Conservation (phyloP, 2,797 vertebrate genomes). For the Coregonus suidteri region DNA sequence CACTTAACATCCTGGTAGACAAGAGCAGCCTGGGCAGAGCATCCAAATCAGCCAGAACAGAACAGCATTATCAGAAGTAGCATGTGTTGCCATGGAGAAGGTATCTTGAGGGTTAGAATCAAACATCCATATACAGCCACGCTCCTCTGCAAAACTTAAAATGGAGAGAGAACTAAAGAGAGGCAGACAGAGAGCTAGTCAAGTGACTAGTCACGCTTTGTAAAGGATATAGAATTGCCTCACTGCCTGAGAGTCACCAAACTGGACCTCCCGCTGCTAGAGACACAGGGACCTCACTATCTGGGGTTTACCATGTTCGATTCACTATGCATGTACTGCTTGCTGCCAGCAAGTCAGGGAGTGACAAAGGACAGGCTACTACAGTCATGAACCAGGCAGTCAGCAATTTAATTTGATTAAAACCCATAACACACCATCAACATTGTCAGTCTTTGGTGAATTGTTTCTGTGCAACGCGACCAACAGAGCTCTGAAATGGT, state of each 20-base stretch:
- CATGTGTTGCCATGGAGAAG: conserved; percentile 8
- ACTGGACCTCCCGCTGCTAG: conserved; percentile 18
- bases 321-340: conserved; percentile 39
- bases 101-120: background rate
- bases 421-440: background rate
- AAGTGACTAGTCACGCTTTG: conserved; percentile 26
- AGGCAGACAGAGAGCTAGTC: background rate
- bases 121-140: background rate
- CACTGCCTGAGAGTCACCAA: conserved; percentile 45
- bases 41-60: background rate
- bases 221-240: conserved; percentile 62
- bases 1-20: background rate
- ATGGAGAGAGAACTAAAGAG: conserved; percentile 20
- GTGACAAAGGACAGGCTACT: conserved; percentile 30
- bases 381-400: conserved; percentile 18
- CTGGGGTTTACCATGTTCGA: conserved; percentile 32
- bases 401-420: background rate
- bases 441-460: background rate
- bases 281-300: conserved; percentile 53
- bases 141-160: background rate
- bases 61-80: conserved; percentile 1
- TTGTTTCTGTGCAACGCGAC: background rate
- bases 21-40: background rate
- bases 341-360: conserved; percentile 33
- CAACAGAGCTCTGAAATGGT: background rate